Base-by-base conservation (phyloP, 2,888 invertebrate genomes). In the Leptopilina myrica region DNA sequence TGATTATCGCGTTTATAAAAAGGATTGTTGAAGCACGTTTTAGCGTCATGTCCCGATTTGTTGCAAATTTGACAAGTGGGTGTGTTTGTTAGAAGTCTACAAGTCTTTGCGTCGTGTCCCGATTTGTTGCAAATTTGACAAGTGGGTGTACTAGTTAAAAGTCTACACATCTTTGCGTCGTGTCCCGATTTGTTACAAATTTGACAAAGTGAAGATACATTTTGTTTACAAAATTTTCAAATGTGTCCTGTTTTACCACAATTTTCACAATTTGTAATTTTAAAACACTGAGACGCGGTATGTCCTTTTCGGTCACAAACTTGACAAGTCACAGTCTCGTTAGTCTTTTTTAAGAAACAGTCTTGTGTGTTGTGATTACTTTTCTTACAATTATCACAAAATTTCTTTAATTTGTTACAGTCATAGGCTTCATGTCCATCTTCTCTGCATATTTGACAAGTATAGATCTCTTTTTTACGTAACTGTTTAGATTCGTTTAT, bases 101-200 rank as follows among this genome's bases (percentile, higher is more conserved):
- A 79, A 33, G 64, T 64, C 2, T 7, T 12, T 7, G 79, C 56
- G 6, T 40, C 26, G 62, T 77, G 79, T 7, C 79, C 79, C 9
- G 7, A 2, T 49, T 65, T 59, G 1, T 65, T 1, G 46, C 79
- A 79, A 2, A 73, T 8, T 26, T 79, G 20, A 8, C 62, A 62
- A n/a, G 3, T 6, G 0, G 2, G 7, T 8, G n/a, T 6, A 15
- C 1, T 20, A 8, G 15, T 20, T 20, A 2, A 5, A 20, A 11
- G 20, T 33, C 64, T 64, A 14, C 77, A 79, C n/a, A 56, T 64
- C 2, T 7, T 12, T 7, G 79, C 56, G 5, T 43, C 26, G 62
- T 77, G 79, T 12, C 79, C 79, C 9, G 7, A 2, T 49, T 46
- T 59, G 1, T 65, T 1, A 56, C 79, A 79, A 2, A 73, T 8